Conservation (phyloP, 2,113 vertebrate species). For the Procavia capensis region DNA sequence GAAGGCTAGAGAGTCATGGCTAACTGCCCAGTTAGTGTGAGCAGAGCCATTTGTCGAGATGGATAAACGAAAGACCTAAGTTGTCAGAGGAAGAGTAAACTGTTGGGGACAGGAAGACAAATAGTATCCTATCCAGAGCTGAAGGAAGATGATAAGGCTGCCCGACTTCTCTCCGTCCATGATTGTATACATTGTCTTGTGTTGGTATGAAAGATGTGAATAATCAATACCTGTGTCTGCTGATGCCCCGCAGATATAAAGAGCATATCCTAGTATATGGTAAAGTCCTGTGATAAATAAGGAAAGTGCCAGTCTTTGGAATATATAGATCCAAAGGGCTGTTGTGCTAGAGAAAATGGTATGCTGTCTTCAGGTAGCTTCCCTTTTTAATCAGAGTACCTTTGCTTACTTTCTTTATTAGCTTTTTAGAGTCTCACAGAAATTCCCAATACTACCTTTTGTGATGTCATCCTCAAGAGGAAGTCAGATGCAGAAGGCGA, state of each 20-base stretch:
- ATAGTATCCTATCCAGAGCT: neutral
- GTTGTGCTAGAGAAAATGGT: neutral
- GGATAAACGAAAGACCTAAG: neutral
- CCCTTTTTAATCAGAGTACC: neutral
- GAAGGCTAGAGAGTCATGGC: neutral
- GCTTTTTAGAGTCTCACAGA: neutral
- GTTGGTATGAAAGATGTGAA: neutral
- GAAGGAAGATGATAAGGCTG: neutral
- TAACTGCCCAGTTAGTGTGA: neutral
- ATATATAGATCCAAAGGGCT: neutral
- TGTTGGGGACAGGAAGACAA: neutral
- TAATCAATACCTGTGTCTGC: neutral
- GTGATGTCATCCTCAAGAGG: conserved; percentile 16
- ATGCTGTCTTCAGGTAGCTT: neutral
- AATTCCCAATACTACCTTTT: neutral
- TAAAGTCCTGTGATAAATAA: neutral
- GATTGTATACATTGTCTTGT: neutral
- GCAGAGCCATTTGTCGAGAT: neutral
- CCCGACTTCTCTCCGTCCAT: neutral
- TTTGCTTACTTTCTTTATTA: neutral
- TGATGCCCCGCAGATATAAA: neutral
- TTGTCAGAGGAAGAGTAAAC: neutral
- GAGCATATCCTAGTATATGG: neutral
- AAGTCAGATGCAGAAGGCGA: conserved; percentile 55
- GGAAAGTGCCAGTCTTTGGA: neutral